A percentile compares a stretch with the other conserved stretches of the same genome.
phyloP scores from a whole-genome alignment of 2,797 vertebrate genomes.

The Lepidocolaptes lacrymiger region DNA sequence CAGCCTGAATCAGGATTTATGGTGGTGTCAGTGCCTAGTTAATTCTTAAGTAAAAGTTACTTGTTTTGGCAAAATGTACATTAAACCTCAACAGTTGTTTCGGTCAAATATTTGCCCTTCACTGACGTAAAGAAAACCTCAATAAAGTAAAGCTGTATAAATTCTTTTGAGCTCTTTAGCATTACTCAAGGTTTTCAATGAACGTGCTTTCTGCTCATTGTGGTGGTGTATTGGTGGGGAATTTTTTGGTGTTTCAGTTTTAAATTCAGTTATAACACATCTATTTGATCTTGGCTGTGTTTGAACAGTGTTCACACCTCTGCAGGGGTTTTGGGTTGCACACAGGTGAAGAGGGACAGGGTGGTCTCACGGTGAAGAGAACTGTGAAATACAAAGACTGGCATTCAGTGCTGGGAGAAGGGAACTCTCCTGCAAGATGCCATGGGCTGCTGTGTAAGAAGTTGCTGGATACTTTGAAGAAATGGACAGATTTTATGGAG shows the following conservation, averaged over 20 bases:
- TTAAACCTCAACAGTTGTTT: background rate
- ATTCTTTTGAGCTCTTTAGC: background rate
- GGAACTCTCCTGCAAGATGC: background rate
- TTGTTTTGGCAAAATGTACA: background rate
- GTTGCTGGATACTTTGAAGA: background rate
- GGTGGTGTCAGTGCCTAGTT: slow-evolving; percentile 50
- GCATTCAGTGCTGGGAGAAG: slow-evolving; percentile 3
- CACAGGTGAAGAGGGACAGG: background rate
- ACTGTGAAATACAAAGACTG: background rate
- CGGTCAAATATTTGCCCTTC: background rate
- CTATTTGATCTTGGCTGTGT: background rate
- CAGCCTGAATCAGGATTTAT: slow-evolving; percentile 53
- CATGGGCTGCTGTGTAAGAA: slow-evolving; percentile 22
- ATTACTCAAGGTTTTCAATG: background rate
- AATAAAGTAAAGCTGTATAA: background rate
- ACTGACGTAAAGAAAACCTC: background rate
- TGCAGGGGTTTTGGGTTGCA: background rate
- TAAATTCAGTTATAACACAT: background rate
- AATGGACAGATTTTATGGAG: background rate
- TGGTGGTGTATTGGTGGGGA: background rate
- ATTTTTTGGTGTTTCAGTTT: background rate
- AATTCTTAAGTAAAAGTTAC: slow-evolving; percentile 24
- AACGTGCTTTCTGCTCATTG: background rate
- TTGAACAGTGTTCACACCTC: background rate
- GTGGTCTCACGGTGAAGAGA: background rate